Conservation (phyloP, 1,140 invertebrate species). For the Drosophila eugracilis region DNA sequence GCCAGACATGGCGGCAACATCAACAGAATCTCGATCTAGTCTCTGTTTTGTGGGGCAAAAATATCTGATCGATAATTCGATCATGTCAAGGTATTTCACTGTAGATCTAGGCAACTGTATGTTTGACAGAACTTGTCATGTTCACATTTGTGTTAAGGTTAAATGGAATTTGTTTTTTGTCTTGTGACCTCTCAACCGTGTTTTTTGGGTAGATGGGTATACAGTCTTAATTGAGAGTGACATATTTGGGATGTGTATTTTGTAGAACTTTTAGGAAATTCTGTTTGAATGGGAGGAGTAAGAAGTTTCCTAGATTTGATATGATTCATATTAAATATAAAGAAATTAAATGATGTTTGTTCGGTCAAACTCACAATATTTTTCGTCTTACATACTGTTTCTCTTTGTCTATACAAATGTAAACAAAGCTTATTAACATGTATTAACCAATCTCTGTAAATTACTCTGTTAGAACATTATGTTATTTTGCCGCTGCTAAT, state of each 20-base stretch:
- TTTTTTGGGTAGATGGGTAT: slow-evolving; percentile 14
- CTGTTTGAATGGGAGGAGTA: not conserved
- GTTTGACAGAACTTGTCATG: slow-evolving; percentile 56
- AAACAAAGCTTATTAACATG: no score
- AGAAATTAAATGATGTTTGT: no score
- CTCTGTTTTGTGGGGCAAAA: slow-evolving; percentile 20
- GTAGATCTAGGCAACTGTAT: slow-evolving; percentile 32
- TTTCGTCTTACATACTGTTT: no score
- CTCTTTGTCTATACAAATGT: no score
- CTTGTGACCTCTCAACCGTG: slow-evolving; percentile 24
- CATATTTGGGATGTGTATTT: slow-evolving; percentile 44
- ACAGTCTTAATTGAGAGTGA: slow-evolving; percentile 47
- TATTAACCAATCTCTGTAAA: no score
- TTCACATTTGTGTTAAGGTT: slow-evolving; percentile 58
- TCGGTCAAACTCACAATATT: no score
- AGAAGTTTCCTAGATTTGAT: not conserved
- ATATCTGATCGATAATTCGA: slow-evolving; percentile 69
- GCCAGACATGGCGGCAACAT: slow-evolving; percentile 51
- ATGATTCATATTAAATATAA: no score
- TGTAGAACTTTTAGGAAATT: not conserved
- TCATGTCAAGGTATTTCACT: slow-evolving; percentile 60
- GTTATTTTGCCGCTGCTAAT: no score
- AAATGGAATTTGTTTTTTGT: slow-evolving; percentile 62
- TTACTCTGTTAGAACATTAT: no score
- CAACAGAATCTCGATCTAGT: slow-evolving; percentile 54